Evolutionary conservation across 2,797 vertebrate genomes (phyloP), one percentile per base, ranked within the genome.

Genomic region (Eulemur albifrons): DNA sequence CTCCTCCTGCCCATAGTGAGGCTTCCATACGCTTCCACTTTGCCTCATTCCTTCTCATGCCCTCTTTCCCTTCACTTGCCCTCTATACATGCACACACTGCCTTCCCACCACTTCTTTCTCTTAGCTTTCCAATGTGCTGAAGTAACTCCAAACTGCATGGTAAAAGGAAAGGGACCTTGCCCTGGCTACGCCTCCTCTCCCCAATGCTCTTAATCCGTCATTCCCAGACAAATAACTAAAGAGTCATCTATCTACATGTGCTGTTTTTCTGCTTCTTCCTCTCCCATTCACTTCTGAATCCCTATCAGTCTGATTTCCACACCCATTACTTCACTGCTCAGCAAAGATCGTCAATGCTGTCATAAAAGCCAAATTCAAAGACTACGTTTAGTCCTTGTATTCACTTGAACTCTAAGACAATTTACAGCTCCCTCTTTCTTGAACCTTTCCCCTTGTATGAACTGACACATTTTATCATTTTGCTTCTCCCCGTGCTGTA

Each of bases 181-280:
- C 14, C 45, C 35, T 23, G 30, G 23, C 27, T 65, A n/a, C 0
- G 3, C 0, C 4, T 27, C 40, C 20, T 81, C 40, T 57, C 43
- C 7, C 59, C 9, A 30, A 38, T 1, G 20, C 9, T 48, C 57
- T 48, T 8, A 10, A 18, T 9, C 5, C 0, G 2, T 0, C 9
- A 3, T 38, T 50, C 79, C 48, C 80, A 93, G n/a, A 76, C 27
- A 27, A 30, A 21, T 7, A 61, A 77, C 61, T 84, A 5, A 7
- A 40, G 43, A 9, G 0, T 2, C 72, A 70, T 12, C 75, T 38
- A 8, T 10, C 70, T 38, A 10, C 27, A 12, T 0, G 0, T 0
- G 21, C 50, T 18, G 0, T 30, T 35, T 35, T 45, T 32, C 73
- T 17, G 17, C 12, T 82, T 61, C 83, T 45, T 79, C 67, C 13